Evolutionary conservation across 1,140 invertebrate genomes (phyloP).

Genomic region (Achatina immaculata): DNA sequence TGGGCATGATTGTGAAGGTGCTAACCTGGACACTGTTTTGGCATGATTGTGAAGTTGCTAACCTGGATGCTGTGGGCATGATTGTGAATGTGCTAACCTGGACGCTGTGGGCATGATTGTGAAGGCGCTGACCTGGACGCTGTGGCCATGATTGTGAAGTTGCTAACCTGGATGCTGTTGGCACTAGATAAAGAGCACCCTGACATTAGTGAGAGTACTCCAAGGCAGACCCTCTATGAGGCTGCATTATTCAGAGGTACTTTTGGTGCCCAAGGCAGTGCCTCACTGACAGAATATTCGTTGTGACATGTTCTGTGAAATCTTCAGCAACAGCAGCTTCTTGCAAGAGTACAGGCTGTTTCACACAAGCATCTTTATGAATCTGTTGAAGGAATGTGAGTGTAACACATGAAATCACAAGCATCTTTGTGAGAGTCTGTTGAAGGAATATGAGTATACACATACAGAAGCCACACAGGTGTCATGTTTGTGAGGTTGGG

Average conservation of each 20-base stretch:
- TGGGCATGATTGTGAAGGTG: too few relatives aligned
- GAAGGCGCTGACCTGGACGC: too few relatives aligned
- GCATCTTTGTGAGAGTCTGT: constrained; percentile 30
- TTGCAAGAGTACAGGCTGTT: constrained; percentile 23
- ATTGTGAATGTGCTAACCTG: too few relatives aligned
- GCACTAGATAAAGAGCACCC: too few relatives aligned
- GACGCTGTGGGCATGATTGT: too few relatives aligned
- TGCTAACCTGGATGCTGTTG: too few relatives aligned
- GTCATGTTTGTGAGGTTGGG: constrained; percentile 87
- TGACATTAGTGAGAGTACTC: neutral
- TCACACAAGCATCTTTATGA: constrained; percentile 42
- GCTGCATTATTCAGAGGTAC: neutral
- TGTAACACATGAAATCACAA: constrained; percentile 33
- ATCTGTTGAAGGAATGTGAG: constrained; percentile 33
- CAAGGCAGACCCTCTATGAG: neutral
- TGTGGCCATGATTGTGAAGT: too few relatives aligned
- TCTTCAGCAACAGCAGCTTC: constrained; percentile 29
- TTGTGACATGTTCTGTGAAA: constrained; percentile 21
- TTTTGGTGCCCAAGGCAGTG: neutral
- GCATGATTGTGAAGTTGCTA: too few relatives aligned
- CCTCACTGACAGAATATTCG: neutral
- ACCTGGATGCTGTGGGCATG: too few relatives aligned
- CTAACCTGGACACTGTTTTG: too few relatives aligned
- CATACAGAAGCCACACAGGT: constrained; percentile 49
- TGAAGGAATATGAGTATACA: constrained; percentile 47